Evolutionary conservation across 2,113 vertebrate genomes (phyloP).

Genomic region (Oryzias curvinotus): DNA sequence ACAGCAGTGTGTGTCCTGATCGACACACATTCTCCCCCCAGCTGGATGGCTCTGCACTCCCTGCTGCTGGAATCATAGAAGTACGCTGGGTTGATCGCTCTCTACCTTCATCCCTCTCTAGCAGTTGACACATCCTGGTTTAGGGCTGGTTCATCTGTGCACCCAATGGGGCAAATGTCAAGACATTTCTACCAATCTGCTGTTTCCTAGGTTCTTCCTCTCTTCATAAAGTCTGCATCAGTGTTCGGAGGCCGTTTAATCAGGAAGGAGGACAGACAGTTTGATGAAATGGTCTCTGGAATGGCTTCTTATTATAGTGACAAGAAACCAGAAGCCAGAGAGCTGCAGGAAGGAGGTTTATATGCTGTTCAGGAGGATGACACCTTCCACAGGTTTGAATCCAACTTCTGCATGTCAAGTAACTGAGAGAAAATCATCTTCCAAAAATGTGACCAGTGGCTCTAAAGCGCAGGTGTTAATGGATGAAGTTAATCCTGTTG

Average conservation of each 20-base stretch:
- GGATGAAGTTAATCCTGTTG: too few relatives aligned
- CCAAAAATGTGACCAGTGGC: too few relatives aligned
- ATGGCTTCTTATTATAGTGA: constrained; percentile 64
- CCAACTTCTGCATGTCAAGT: not conserved
- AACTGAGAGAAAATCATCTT: too few relatives aligned
- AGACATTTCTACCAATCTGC: not conserved
- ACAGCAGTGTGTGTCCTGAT: constrained; percentile 62
- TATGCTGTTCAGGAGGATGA: constrained; percentile 70
- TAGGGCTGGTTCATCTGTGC: too few relatives aligned
- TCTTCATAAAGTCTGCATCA: constrained; percentile 69
- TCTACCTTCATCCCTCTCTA: too few relatives aligned
- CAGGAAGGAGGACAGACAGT: constrained; percentile 37
- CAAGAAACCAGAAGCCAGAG: constrained; percentile 41
- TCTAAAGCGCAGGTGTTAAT: too few relatives aligned
- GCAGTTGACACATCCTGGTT: too few relatives aligned
- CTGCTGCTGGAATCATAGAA: constrained; percentile 56
- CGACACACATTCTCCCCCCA: constrained; percentile 63
- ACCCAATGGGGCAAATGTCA: too few relatives aligned
- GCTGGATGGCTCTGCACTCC: constrained; percentile 62
- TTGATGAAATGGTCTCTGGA: constrained; percentile 49
- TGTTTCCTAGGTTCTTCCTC: constrained; percentile 68
- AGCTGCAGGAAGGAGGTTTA: constrained; percentile 57
- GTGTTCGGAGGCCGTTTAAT: constrained; percentile 71
- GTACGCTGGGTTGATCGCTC: constrained; percentile 46
- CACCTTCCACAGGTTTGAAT: constrained; percentile 67